Conservation (phyloP, 2,113 vertebrate species). For the Mastomys coucha region DNA sequence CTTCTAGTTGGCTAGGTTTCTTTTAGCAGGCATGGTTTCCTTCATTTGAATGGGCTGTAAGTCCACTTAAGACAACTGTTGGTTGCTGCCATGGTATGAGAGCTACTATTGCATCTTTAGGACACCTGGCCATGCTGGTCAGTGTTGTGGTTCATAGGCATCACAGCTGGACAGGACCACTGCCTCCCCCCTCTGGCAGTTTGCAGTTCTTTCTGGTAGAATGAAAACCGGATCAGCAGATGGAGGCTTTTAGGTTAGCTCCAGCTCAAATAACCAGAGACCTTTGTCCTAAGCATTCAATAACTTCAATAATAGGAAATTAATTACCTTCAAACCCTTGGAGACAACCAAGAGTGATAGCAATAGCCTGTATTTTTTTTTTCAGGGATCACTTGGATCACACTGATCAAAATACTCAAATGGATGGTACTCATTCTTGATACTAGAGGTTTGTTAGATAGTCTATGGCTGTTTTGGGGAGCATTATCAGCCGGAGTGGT, state of each 20-base stretch:
- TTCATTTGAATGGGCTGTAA: background rate
- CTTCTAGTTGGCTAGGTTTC: background rate
- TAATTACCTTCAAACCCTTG: background rate
- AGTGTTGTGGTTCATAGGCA: background rate
- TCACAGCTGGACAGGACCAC: background rate
- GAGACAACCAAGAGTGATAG: background rate
- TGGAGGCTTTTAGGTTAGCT: background rate
- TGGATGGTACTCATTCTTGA: background rate
- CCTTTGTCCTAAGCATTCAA: background rate
- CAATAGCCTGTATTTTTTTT: background rate
- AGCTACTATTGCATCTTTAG: background rate
- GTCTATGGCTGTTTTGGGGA: background rate
- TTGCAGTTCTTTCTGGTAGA: background rate
- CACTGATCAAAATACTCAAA: background rate
- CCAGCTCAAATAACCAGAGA: background rate
- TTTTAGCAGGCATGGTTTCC: background rate
- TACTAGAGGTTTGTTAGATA: background rate
- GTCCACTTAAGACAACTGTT: background rate
- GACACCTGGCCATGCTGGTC: background rate
- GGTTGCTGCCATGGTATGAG: background rate
- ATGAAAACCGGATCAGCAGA: background rate
- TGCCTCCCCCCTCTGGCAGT: too few relatives aligned
- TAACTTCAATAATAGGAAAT: background rate
- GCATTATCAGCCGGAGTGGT: background rate
- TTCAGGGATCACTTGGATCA: background rate